These are phyloP conservation scores for Euura lappo DNA, from an alignment of 1,140 invertebrate species.

Conservation along the genomic window DNA sequence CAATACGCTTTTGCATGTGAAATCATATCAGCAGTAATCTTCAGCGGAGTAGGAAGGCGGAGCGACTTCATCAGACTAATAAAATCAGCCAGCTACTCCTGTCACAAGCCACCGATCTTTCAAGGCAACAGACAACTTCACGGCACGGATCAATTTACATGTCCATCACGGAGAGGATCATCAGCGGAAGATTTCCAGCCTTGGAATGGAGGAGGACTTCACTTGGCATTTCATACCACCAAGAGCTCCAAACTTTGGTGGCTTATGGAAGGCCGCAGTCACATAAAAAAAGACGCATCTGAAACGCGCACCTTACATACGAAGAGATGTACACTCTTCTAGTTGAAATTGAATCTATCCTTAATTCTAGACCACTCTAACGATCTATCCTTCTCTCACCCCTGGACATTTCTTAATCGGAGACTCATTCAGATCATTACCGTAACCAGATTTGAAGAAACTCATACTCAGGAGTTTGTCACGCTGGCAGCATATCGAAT, in stretches of 20 bases:
- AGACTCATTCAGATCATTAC: constrained; percentile 14
- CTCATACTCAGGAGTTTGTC: constrained; percentile 24
- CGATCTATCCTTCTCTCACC: constrained; percentile 21
- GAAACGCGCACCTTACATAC: not conserved
- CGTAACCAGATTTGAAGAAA: constrained; percentile 20
- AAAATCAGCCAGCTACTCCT: not conserved
- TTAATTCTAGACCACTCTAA: constrained; percentile 32
- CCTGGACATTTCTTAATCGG: too few species aligned
- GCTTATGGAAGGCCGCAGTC: not conserved
- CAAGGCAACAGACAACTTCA: not conserved
- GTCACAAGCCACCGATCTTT: not conserved
- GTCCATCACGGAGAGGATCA: not conserved
- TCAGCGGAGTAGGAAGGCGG: not conserved
- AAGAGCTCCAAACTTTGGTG: not conserved
- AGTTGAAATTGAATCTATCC: constrained; percentile 28
- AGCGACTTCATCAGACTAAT: not conserved
- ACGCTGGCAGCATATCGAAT: constrained; percentile 30
- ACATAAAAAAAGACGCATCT: not conserved
- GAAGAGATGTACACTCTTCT: constrained; percentile 22
- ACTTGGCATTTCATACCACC: not conserved
- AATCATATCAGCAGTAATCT: constrained; percentile 5
- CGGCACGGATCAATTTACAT: too few species aligned
- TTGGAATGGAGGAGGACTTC: not conserved
- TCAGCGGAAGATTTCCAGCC: not conserved
- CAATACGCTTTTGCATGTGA: constrained; percentile 13